phyloP scores from a whole-genome alignment of 1,140 invertebrate genomes.

The Euglossa dilemma region DNA sequence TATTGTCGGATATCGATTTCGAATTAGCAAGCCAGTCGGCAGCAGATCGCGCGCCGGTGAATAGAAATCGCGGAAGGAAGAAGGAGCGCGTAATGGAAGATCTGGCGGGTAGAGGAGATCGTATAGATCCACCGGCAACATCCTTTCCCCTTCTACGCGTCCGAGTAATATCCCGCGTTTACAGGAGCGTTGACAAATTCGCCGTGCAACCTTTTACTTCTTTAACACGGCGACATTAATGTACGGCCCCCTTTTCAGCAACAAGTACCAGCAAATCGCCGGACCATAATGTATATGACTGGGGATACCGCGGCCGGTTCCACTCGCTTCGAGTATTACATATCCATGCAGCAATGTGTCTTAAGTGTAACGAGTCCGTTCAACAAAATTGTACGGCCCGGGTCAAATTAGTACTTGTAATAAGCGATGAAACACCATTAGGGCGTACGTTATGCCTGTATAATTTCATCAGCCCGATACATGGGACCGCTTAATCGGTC shows the following conservation, averaged over 20 bases:
- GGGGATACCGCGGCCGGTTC: not conserved
- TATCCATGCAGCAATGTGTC: not conserved
- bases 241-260: not conserved
- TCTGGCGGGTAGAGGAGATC: constrained; percentile 4
- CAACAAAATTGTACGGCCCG: constrained; percentile 23
- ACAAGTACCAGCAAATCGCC: not conserved
- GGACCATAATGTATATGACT: not conserved
- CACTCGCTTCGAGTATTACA: not conserved
- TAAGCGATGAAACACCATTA: constrained; percentile 41
- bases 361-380: not conserved
- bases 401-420: constrained; percentile 42
- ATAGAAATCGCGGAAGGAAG: constrained; percentile 21
- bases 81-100: constrained; percentile 36
- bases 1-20: constrained; percentile 76
- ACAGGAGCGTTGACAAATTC: constrained; percentile 8
- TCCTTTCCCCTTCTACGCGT: not conserved
- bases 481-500: constrained; percentile 44
- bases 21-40: constrained; percentile 72
- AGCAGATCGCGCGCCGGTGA: not conserved
- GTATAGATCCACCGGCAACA: not conserved
- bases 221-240: not conserved
- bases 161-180: not conserved
- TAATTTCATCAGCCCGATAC: constrained; percentile 41
- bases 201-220: not conserved
- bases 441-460: constrained; percentile 31